Evolutionary conservation across 2,113 vertebrate species (phyloP), one percentile per base, ranked within the genome.

Genomic region (Mus spicilegus): DNA sequence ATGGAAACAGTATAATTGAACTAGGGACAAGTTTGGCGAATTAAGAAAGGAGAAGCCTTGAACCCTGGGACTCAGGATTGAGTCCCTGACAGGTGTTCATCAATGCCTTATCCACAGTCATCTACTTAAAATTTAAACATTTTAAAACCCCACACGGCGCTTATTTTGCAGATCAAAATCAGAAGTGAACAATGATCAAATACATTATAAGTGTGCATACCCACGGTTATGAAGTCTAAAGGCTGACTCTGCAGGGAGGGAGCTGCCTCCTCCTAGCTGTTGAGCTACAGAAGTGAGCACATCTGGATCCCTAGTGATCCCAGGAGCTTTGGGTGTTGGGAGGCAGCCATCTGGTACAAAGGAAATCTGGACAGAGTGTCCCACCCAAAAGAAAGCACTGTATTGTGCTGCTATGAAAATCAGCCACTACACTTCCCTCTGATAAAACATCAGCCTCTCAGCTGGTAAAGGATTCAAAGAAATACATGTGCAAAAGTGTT

Each of bases 1-100:
- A 77, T 95, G 82, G n/a, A 89, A 97, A 87, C 4, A 84, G 7
- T 80, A 54, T 98, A 97, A 98, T 75, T 98, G 92, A 39, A 97
- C 97, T 93, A 69, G 93, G 90, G 95, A 61, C 46, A 97, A 98
- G 63, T 26, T 61, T 5, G 19, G 20, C 78, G 76, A 91, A 54
- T 96, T 95, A 97, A 96, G 89, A 97, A 49, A 88, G 69, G 87
- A 97, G 90, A 96, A 14, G 11, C 1, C 49, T 58, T 95, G 70
- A 95, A 85, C 95, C 75, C 69, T 91, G 75, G 36, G 36, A 80
- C 92, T 54, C 91, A 65, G 81, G 90, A 97, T 86, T 94, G 88
- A 63, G 72, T 91, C 90, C 78, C 67, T 94, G 72, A 97, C 80
- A 96, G 94, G 95, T 95, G 76, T 95, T 82, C 61, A 86, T 46